Conservation (phyloP, 2,888 invertebrate species). For the Agrypnus murinus region DNA sequence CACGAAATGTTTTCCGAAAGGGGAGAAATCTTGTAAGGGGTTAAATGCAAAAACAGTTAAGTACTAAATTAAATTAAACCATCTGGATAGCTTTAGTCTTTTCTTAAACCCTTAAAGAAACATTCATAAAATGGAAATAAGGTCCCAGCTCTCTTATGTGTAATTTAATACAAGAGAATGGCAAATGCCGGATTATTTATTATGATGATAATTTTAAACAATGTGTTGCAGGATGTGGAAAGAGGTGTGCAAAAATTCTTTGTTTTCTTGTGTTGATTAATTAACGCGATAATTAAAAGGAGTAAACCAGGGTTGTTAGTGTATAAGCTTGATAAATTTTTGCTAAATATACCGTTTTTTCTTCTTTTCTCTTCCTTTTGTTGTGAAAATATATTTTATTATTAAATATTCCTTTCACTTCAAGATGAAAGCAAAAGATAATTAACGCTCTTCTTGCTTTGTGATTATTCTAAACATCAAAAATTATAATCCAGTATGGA, state of each 20-base stretch:
- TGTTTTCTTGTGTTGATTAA: constrained; percentile 1
- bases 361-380: neutral
- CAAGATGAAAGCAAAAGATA: no score
- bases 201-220: neutral
- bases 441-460: no score
- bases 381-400: neutral
- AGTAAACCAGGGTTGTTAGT: neutral
- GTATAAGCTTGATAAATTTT: constrained; percentile 8
- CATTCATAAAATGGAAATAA: constrained; percentile 13
- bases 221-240: no score
- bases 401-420: no score
- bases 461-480: no score
- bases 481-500: no score
- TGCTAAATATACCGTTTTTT: neutral
- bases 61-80: constrained; percentile 25
- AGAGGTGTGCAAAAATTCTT: no score
- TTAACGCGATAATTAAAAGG: neutral
- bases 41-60: constrained; percentile 12
- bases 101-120: neutral
- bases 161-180: constrained; percentile 2
- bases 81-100: constrained; percentile 1
- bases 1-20: no score
- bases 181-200: neutral
- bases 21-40: neutral
- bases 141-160: neutral